Percentiles rank a stretch among this genome's conserved stretches.
phyloP scores from a whole-genome alignment of 2,888 invertebrate species.

The Hololepta plana region DNA sequence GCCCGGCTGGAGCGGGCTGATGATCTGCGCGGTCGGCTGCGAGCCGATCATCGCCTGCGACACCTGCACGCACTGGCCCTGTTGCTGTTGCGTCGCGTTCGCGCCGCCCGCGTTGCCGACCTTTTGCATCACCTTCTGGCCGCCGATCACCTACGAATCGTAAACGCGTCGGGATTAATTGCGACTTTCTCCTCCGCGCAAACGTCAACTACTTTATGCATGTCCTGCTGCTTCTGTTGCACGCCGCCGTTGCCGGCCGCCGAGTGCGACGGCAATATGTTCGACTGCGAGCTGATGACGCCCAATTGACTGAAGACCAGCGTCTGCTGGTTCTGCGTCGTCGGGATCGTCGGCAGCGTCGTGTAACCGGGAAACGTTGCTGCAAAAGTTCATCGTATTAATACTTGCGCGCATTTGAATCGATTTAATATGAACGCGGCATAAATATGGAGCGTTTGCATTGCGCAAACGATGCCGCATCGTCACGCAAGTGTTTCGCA shows the following conservation, averaged over 20 bases:
- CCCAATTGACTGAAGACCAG: conserved; percentile 56
- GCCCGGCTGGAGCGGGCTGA: conserved; percentile 48
- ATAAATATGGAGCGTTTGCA: no score
- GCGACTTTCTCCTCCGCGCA: no score
- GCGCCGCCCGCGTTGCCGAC: conserved; percentile 25
- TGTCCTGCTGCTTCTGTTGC: conserved; percentile 40
- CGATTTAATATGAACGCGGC: no score
- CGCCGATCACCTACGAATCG: conserved; percentile 22
- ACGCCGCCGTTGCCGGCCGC: conserved; percentile 28
- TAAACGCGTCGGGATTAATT: conserved; percentile 18
- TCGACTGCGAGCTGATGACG: conserved; percentile 50
- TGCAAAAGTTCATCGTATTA: conserved; percentile 13
- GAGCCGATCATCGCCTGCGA: conserved; percentile 47
- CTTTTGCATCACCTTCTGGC: conserved; percentile 36
- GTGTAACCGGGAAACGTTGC: conserved; percentile 59
- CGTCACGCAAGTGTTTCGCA: no score
- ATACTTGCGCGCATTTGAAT: no score
- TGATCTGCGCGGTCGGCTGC: conserved; percentile 52
- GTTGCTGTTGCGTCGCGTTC: conserved; percentile 37
- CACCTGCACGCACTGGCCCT: conserved; percentile 54
- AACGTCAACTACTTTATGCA: conserved; percentile 42
- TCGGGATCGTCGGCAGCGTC: conserved; percentile 58
- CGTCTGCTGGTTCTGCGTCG: conserved; percentile 57
- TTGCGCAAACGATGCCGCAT: no score
- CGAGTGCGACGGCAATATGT: conserved; percentile 43